phyloP scores from a whole-genome alignment of 2,113 vertebrate genomes.

The Perca schrenkii region DNA sequence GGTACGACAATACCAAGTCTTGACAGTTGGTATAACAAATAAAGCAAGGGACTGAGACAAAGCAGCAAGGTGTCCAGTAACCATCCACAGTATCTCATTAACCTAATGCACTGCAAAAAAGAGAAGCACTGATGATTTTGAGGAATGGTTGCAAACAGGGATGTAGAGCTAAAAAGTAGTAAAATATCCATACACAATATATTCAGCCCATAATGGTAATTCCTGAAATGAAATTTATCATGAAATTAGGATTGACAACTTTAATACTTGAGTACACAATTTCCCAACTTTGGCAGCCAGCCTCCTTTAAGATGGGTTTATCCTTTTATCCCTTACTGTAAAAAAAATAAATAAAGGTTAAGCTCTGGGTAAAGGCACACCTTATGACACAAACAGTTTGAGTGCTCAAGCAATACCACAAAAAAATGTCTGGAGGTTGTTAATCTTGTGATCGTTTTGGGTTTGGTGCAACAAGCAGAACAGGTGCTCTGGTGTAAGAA shows the following conservation, averaged over 20 bases:
- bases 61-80: neutral
- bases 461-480: neutral
- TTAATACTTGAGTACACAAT: neutral
- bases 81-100: neutral
- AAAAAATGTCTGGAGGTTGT: neutral
- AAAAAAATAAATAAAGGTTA: neutral
- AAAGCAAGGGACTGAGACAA: neutral
- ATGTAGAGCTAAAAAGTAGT: neutral
- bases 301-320: neutral
- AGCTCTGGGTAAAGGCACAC: conserved; percentile 21
- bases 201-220: no score
- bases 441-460: conserved; percentile 16
- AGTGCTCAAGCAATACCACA: neutral
- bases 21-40: neutral
- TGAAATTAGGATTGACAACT: neutral
- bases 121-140: neutral
- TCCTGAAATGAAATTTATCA: neutral
- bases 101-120: neutral
- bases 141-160: neutral
- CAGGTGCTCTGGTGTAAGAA: neutral
- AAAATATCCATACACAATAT: neutral
- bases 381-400: neutral
- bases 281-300: neutral
- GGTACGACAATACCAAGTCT: conserved; percentile 16
- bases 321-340: neutral